These are phyloP conservation scores for Sinocyclocheilus grahami DNA, from an alignment of 2,113 vertebrate genomes.

Conservation along the genomic window DNA sequence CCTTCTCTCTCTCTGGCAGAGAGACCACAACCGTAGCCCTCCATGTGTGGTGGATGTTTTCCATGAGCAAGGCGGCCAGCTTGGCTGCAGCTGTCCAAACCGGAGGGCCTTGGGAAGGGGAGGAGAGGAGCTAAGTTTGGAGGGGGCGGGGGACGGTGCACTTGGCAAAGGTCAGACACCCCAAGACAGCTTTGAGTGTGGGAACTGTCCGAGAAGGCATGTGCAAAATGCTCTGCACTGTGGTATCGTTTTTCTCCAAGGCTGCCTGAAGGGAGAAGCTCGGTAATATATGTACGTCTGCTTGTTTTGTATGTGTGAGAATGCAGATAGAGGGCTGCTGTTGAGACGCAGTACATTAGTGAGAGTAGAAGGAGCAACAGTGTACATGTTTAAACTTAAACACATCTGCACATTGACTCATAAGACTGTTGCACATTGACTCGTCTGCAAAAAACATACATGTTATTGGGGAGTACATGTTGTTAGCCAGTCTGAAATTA, in stretches of 20 bases:
- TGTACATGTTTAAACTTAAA: conserved; percentile 1
- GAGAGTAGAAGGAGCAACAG: background rate
- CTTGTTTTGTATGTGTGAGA: conserved; percentile 53
- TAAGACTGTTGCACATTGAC: background rate
- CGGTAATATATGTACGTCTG: conserved; percentile 43
- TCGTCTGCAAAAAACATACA: too few species aligned
- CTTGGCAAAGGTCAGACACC: conserved; percentile 82
- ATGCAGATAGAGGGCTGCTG: conserved; percentile 27
- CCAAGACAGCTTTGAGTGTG: conserved; percentile 78
- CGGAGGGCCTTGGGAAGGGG: conserved; percentile 78
- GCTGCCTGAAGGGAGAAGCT: conserved; percentile 69
- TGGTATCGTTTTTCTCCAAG: conserved; percentile 79
- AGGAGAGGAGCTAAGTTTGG: conserved; percentile 63
- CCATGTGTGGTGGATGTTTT: conserved; percentile 92
- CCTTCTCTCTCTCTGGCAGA: conserved; percentile 59
- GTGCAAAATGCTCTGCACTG: conserved; percentile 77
- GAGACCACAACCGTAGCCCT: conserved; percentile 68
- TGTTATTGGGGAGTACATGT: background rate
- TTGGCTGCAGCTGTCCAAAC: conserved; percentile 83
- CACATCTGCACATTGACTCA: background rate
- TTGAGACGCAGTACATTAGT: conserved; percentile 12
- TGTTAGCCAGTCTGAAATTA: background rate
- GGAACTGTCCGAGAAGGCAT: conserved; percentile 81
- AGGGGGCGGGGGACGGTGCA: conserved; percentile 61
- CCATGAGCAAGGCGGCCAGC: conserved; percentile 85